phyloP scores from a whole-genome alignment of 2,113 vertebrate genomes.

The Paramisgurnus dabryanus region DNA sequence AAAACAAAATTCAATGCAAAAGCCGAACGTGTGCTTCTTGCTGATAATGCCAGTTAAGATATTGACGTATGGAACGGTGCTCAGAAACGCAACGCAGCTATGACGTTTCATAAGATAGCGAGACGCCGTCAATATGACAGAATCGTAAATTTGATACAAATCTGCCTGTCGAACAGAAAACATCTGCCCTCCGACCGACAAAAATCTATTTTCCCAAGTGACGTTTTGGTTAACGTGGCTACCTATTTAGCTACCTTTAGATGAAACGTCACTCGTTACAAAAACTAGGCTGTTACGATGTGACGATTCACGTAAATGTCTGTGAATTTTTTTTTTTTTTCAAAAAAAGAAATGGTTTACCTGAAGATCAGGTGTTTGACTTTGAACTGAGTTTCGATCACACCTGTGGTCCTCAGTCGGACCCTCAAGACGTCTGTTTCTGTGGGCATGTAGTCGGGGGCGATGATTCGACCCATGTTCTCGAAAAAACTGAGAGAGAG shows the following conservation, averaged over 20 bases:
- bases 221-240: neutral
- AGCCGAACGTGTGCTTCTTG: neutral
- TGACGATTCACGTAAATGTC: too few species aligned
- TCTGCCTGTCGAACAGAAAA: neutral
- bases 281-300: neutral
- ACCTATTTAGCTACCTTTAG: too few species aligned
- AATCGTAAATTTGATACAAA: neutral
- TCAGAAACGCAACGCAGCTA: neutral
- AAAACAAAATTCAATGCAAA: conserved; percentile 7
- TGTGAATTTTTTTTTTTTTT: too few species aligned
- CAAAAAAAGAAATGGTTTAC: conserved; percentile 54
- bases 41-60: conserved; percentile 31
- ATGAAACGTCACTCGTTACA: too few species aligned
- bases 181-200: neutral
- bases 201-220: neutral
- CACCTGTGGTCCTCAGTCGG: conserved; percentile 73
- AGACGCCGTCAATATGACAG: neutral
- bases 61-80: conserved; percentile 23
- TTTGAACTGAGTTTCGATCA: conserved; percentile 79
- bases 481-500: conserved; percentile 69
- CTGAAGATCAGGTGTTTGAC: conserved; percentile 76
- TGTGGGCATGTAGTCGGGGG: conserved; percentile 70
- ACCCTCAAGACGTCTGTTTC: conserved; percentile 76
- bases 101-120: conserved; percentile 27
- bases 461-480: conserved; percentile 70